These are phyloP conservation scores for Mylabris phalerata DNA, from an alignment of 1,140 invertebrate species.

Conservation along the genomic window DNA sequence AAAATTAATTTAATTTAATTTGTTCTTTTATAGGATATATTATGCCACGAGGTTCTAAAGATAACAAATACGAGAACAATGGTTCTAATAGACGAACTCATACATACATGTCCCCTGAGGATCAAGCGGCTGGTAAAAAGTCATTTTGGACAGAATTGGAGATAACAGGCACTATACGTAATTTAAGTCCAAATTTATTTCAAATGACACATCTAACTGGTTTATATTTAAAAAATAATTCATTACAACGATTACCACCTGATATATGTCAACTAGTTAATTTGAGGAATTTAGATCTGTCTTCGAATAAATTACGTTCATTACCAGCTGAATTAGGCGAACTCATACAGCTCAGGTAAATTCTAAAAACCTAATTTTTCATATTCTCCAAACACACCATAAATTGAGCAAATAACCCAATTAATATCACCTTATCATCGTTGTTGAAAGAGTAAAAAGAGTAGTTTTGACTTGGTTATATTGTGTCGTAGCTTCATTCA, in stretches of 20 bases:
- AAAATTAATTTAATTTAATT: neutral
- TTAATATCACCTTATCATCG: too few relatives aligned
- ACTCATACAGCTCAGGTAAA: slow-evolving; percentile 80
- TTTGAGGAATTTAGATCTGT: slow-evolving; percentile 84
- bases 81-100: slow-evolving; percentile 66
- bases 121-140: slow-evolving; percentile 84
- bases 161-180: slow-evolving; percentile 78
- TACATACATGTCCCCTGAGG: slow-evolving; percentile 87
- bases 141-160: slow-evolving; percentile 63
- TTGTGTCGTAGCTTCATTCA: too few relatives aligned
- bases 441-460: too few relatives aligned
- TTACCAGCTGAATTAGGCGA: slow-evolving; percentile 94
- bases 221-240: slow-evolving; percentile 93
- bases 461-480: too few relatives aligned
- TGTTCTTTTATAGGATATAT: slow-evolving; percentile 47
- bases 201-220: slow-evolving; percentile 84
- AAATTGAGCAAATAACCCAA: too few relatives aligned
- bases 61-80: slow-evolving; percentile 43
- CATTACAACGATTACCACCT: slow-evolving; percentile 75
- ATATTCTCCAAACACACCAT: too few relatives aligned
- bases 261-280: slow-evolving; percentile 80
- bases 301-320: slow-evolving; percentile 87
- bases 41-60: slow-evolving; percentile 58
- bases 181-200: slow-evolving; percentile 86
- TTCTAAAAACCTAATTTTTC: neutral